phyloP scores from a whole-genome alignment of 37 sponge, comb jelly and placozoan species.

The Oopsacas minuta region DNA sequence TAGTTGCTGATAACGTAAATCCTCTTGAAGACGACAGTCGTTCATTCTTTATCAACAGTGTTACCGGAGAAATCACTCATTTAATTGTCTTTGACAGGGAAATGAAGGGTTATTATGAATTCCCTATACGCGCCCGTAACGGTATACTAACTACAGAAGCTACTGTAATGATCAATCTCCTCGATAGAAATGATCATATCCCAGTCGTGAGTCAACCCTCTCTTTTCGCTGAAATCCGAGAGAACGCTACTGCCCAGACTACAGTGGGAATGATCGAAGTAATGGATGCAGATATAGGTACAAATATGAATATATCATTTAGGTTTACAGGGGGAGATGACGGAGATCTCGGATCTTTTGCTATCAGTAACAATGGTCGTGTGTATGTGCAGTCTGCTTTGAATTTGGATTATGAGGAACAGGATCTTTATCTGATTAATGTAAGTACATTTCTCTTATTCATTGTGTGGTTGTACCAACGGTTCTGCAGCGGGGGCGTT shows the following conservation, averaged over 20 bases:
- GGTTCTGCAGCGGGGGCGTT: no score
- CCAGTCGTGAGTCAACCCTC: background rate
- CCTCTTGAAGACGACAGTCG: constrained; percentile 16
- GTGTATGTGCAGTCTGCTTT: background rate
- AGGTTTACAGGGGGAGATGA: constrained; percentile 3
- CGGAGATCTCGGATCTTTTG: background rate
- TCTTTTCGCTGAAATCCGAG: background rate
- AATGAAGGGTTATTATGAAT: background rate
- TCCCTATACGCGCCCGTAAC: background rate
- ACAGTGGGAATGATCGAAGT: background rate
- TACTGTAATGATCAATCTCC: background rate
- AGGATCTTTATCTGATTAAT: background rate
- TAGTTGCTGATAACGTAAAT: constrained; percentile 18
- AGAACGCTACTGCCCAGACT: background rate
- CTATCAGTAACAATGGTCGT: background rate
- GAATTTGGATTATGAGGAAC: background rate
- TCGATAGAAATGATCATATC: background rate
- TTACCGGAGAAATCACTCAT: background rate
- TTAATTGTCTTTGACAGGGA: background rate
- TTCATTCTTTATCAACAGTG: background rate
- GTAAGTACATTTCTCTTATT: no score
- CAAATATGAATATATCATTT: background rate
- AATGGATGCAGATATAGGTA: background rate
- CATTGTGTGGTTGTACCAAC: no score
- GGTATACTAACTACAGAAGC: background rate